Base-by-base conservation (phyloP, 2,888 invertebrate species). In the Latrodectus hesperus region DNA sequence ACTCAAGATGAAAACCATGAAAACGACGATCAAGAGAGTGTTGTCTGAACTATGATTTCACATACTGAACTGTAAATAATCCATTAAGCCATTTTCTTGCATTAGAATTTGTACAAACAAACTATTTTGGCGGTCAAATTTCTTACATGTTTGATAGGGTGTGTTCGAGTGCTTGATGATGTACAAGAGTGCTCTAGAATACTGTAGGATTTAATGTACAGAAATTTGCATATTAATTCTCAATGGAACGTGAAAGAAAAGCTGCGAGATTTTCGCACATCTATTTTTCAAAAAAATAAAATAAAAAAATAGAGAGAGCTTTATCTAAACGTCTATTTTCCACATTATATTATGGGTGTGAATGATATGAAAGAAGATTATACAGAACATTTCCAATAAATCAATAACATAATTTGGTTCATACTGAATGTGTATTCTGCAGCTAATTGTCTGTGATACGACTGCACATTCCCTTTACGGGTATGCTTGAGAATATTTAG, bases 381-480 rank as follows among this genome's bases (percentile, higher is more conserved):
- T 38, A 14, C 26, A 38, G 67, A 65, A 76, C 14, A 26, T 71
- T 67, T 49, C 38, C 52, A 71, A 60, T 67, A 53, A 79, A 67
- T 22, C 51, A n/a, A 70, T 65, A 65, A 85, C 70, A 64, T 74
- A 64, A 60, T 53, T 74, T 49, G 9, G 60, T 64, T 38, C 79
- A 55, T 70, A 55, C 68, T 14, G 82, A 72, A 81, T 85, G 85
- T 68, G 73, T 87, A 87, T 81, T 82, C 81, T 87, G 86, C 76
- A 87, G 86, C 86, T 87, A 87, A 81, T 77, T 68, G 86, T 87
- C 86, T 87, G 86, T 87, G 86, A 87, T 87, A 87, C 77, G 86
- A 87, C 67, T 87, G 86, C 86, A 87, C 86, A 87, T 87, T 87
- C 81, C 86, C 81, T 65, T 67, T 12, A 77, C 68, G 86, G 86